Percentiles rank a stretch among this genome's conserved stretches.
These are phyloP conservation scores for Lutraria lutraria DNA, from an alignment of 2,888 invertebrate genomes.

Conservation along the genomic window DNA sequence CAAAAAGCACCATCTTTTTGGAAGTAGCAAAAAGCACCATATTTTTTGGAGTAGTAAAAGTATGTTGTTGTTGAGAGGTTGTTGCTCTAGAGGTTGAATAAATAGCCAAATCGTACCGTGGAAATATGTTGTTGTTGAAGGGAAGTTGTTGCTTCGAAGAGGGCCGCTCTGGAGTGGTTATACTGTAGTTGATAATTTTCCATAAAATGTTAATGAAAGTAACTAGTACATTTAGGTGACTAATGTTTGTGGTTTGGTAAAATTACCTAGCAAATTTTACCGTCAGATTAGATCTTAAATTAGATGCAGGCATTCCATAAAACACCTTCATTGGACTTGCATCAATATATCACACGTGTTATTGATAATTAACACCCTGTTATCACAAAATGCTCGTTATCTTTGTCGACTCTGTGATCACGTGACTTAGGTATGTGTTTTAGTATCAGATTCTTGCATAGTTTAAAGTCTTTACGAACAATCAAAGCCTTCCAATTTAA, in stretches of 20 bases:
- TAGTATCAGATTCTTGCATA: neutral
- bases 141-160: no score
- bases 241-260: neutral
- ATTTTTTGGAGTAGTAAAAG: no score
- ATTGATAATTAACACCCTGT: neutral
- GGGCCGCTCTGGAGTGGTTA: no score
- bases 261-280: neutral
- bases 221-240: neutral
- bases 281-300: neutral
- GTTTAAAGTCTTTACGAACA: no score
- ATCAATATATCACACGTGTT: neutral
- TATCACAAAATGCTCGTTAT: neutral
- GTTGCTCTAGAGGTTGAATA: no score
- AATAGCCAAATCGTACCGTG: no score
- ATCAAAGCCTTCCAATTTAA: no score
- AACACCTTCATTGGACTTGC: neutral
- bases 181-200: neutral
- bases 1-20: no score
- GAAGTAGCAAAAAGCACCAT: no score
- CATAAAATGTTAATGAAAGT: neutral
- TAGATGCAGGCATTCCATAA: neutral
- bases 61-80: no score
- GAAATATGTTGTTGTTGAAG: no score
- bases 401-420: neutral
- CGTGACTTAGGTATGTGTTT: neutral